These are phyloP conservation scores for Sebastes alutus DNA, from an alignment of 2,797 vertebrate species.

Conservation along the genomic window DNA sequence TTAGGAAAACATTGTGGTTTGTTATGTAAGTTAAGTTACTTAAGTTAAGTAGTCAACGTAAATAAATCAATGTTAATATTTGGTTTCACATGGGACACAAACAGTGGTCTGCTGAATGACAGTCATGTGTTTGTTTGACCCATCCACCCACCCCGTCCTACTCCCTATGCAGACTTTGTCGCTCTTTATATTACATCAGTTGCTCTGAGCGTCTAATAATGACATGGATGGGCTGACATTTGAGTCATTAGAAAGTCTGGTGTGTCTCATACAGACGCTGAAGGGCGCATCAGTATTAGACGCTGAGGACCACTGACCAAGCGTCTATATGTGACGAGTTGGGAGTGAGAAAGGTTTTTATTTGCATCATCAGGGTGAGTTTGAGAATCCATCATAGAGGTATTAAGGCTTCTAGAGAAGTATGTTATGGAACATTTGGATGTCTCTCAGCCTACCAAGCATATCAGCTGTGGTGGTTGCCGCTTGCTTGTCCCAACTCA, in stretches of 20 bases:
- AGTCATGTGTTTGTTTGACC: not conserved
- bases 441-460: not conserved
- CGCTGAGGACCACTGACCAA: not conserved
- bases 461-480: not conserved
- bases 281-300: not conserved
- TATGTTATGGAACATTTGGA: not conserved
- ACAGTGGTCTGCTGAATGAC: not conserved
- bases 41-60: not conserved
- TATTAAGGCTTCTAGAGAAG: slow-evolving; percentile 25
- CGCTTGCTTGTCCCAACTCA: not conserved
- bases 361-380: not conserved
- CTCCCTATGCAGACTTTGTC: not conserved
- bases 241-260: not conserved
- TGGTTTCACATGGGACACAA: too few relatives aligned
- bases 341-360: not conserved
- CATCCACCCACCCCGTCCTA: not conserved
- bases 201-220: not conserved
- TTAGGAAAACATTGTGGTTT: not conserved
- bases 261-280: not conserved
- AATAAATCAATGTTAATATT: not conserved
- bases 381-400: slow-evolving; percentile 6
- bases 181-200: not conserved
- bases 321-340: not conserved
- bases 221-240: not conserved
- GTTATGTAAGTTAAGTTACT: not conserved